Conservation (phyloP, 2,888 invertebrate genomes). For the Cosmia trapezina region DNA sequence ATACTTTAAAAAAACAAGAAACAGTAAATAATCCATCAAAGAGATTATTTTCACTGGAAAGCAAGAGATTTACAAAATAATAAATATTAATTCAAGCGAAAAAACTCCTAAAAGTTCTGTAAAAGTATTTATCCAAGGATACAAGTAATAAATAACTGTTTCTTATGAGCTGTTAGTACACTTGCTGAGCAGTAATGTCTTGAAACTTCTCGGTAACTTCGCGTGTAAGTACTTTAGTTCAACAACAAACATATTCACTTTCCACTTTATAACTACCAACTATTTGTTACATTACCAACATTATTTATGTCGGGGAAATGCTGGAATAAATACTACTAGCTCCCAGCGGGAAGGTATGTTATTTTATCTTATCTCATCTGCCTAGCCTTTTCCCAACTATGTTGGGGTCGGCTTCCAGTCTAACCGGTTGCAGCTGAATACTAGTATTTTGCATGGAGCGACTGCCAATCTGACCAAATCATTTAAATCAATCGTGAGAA, state of each 20-base stretch:
- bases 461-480: no score
- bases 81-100: not conserved
- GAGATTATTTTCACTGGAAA: not conserved
- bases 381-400: no score
- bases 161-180: slow-evolving; percentile 37
- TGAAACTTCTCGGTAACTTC: slow-evolving; percentile 30
- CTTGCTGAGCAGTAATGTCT: slow-evolving; percentile 33
- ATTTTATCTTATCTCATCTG: not conserved
- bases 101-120: not conserved
- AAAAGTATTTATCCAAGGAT: slow-evolving; percentile 5
- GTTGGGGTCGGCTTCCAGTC: no score
- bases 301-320: slow-evolving; percentile 4
- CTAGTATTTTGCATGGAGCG: no score
- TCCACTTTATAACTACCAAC: slow-evolving; percentile 25
- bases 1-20: no score
- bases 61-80: slow-evolving; percentile 14
- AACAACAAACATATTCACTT: slow-evolving; percentile 42
- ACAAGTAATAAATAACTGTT: slow-evolving; percentile 31
- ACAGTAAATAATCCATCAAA: not conserved
- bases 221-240: slow-evolving; percentile 39
- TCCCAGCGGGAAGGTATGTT: not conserved
- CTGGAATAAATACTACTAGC: not conserved
- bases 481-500: no score
- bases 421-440: no score
- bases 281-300: slow-evolving; percentile 16